These are phyloP conservation scores for Rhea pennata DNA, from an alignment of 2,113 vertebrate species.

Conservation along the genomic window DNA sequence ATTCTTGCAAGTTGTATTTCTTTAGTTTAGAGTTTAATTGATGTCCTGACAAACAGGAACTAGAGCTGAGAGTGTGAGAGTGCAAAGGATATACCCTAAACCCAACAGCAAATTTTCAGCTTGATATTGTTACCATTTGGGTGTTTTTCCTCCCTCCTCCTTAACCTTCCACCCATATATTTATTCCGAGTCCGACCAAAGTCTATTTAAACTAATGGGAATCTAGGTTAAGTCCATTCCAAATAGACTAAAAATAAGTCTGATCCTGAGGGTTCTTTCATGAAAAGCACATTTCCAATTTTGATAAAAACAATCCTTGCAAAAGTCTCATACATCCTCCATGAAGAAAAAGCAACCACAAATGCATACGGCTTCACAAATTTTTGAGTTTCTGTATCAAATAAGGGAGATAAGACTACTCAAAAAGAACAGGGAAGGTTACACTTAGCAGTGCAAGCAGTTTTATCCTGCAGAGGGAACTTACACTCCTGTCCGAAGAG, in stretches of 20 bases:
- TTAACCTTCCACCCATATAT: background rate
- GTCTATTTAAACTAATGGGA: background rate
- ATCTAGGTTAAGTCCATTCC: background rate
- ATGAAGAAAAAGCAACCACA: background rate
- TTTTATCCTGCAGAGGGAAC: background rate
- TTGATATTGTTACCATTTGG: fast-evolving
- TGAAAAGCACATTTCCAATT: background rate
- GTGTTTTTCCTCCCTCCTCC: background rate
- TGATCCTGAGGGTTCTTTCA: background rate
- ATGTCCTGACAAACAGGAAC: background rate
- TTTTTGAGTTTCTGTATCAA: background rate
- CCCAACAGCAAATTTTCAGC: background rate
- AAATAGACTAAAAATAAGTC: background rate
- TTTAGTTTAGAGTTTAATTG: background rate
- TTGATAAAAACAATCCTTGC: background rate
- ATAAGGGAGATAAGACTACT: background rate
- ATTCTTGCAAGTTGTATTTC: background rate
- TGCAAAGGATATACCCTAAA: background rate
- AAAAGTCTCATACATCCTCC: background rate
- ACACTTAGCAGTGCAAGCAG: background rate
- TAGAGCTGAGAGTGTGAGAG: background rate
- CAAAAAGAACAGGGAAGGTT: background rate
- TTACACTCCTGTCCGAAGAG: background rate
- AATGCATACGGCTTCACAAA: background rate
- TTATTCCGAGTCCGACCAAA: constrained; percentile 5